These are phyloP conservation scores for Artibeus jamaicensis DNA, from an alignment of 2,797 vertebrate species.

Conservation along the genomic window DNA sequence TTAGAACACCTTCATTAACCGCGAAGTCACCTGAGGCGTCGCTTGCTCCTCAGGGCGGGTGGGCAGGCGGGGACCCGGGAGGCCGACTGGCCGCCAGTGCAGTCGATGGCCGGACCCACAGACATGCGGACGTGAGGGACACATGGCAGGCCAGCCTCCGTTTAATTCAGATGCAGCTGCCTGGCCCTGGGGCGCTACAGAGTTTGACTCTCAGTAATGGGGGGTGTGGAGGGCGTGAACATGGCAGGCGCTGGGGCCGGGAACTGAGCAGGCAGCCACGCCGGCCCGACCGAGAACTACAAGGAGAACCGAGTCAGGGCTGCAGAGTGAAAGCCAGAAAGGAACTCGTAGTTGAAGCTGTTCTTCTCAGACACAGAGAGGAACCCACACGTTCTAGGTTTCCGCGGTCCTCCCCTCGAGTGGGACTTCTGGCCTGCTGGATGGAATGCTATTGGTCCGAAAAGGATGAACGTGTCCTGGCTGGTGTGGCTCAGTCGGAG, in stretches of 20 bases:
- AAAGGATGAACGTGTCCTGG: too few species aligned
- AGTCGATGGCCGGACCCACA: not conserved
- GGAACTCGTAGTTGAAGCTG: not conserved
- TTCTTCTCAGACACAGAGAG: not conserved
- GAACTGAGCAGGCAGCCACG: not conserved
- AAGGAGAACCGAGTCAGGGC: not conserved
- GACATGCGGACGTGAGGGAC: not conserved
- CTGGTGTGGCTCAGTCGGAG: too few species aligned
- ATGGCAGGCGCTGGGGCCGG: not conserved
- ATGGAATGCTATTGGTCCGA: not conserved
- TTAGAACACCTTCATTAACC: slow-evolving; percentile 56
- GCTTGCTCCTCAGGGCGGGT: not conserved
- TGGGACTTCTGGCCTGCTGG: not conserved
- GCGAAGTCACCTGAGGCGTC: slow-evolving; percentile 18
- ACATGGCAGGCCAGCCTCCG: not conserved
- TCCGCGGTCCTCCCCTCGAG: not conserved
- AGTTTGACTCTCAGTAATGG: slow-evolving; percentile 45
- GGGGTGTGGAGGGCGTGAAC: not conserved
- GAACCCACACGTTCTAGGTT: not conserved
- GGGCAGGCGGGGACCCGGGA: not conserved
- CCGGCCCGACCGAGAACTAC: not conserved
- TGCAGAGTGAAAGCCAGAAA: not conserved
- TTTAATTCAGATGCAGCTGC: not conserved
- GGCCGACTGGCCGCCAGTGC: not conserved
- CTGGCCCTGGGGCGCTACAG: not conserved